Conservation (phyloP, 1,140 invertebrate genomes). For the Trichomalopsis sarcophagae region DNA sequence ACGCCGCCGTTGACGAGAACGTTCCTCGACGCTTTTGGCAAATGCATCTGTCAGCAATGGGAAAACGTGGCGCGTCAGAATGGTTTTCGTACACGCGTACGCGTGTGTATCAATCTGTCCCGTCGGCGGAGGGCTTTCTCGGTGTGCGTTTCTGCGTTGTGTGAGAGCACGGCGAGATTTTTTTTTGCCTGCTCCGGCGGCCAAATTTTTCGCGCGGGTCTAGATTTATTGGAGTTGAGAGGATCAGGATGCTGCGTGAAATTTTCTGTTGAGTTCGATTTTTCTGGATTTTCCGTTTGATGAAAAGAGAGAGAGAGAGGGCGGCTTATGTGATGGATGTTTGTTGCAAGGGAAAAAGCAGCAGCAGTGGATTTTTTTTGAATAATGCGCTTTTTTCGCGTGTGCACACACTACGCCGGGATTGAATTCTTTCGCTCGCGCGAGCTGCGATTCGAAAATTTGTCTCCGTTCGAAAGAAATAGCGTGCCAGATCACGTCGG, state of each 20-base stretch:
- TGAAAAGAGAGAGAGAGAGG: background rate
- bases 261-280: slow-evolving; percentile 14
- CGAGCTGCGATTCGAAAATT: too few relatives aligned
- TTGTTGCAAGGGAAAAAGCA: background rate
- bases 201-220: background rate
- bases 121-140: slow-evolving; percentile 38
- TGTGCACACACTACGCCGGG: too few relatives aligned
- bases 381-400: background rate
- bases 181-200: background rate
- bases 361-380: background rate
- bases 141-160: slow-evolving; percentile 62
- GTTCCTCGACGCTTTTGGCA: slow-evolving; percentile 65
- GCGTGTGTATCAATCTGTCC: slow-evolving; percentile 2
- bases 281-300: background rate
- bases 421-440: too few relatives aligned
- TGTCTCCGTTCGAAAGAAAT: too few relatives aligned
- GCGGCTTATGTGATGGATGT: background rate
- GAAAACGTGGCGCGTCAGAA: slow-evolving; percentile 59
- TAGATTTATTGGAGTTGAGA: slow-evolving; percentile 35
- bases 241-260: slow-evolving; percentile 11
- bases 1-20: slow-evolving; percentile 63
- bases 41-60: slow-evolving; percentile 61
- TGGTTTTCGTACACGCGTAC: background rate
- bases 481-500: background rate
- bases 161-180: background rate